Evolutionary conservation across 2,888 invertebrate genomes (phyloP).

Genomic region (Himalopsyche japonica): DNA sequence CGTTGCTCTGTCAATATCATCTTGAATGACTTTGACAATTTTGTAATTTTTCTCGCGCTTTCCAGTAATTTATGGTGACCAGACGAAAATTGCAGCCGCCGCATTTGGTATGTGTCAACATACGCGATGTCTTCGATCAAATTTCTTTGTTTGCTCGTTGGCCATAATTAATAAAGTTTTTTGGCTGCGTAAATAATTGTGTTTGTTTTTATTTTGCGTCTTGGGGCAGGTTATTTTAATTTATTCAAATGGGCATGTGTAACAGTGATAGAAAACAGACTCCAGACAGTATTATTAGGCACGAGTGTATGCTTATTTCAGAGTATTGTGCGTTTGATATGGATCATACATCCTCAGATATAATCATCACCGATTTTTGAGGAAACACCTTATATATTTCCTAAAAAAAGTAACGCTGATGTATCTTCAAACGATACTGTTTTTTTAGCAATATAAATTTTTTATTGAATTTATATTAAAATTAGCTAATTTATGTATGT

Average conservation of each 20-base stretch:
- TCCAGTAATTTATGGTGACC: background rate
- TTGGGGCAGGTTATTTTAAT: background rate
- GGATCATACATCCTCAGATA: too few species aligned
- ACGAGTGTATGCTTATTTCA: too few species aligned
- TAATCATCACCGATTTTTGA: too few species aligned
- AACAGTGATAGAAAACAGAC: too few species aligned
- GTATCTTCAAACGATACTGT: too few species aligned
- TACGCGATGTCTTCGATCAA: background rate
- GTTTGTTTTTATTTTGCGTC: background rate
- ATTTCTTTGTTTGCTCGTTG: background rate
- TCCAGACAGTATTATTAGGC: too few species aligned
- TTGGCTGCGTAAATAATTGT: background rate
- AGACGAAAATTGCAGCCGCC: background rate
- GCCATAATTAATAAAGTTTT: background rate
- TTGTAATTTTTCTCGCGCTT: background rate
- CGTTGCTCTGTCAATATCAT: background rate
- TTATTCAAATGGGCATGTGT: background rate
- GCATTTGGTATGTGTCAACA: background rate
- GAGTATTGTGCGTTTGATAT: too few species aligned
- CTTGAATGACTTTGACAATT: background rate
- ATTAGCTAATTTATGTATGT: too few species aligned
- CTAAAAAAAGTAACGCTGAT: too few species aligned
- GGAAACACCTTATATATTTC: too few species aligned
- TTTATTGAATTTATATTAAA: too few species aligned
- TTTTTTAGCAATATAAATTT: too few species aligned